Evolutionary conservation across 2,113 vertebrate species (phyloP).

Genomic region (Apteryx mantelli): DNA sequence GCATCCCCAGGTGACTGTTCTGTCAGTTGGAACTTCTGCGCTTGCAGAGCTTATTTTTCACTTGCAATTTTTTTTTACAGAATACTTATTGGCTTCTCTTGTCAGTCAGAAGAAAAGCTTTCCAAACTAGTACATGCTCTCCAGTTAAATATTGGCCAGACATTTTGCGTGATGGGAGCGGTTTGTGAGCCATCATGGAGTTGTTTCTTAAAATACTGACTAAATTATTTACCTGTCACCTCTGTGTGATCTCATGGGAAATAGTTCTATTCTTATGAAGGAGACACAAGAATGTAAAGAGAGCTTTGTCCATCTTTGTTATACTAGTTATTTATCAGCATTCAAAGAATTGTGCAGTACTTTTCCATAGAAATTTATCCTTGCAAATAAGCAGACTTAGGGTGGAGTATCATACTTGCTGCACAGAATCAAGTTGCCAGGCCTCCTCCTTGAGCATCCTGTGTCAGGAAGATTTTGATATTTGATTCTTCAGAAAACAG

Average conservation of each 20-base stretch:
- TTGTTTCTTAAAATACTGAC: background rate
- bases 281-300: background rate
- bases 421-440: background rate
- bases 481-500: background rate
- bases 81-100: background rate
- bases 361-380: background rate
- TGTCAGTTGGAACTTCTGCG: background rate
- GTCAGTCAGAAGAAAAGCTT: background rate
- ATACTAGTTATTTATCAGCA: background rate
- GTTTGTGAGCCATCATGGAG: background rate
- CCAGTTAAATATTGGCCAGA: background rate
- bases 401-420: background rate
- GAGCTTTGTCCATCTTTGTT: background rate
- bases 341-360: background rate
- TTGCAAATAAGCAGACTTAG: background rate
- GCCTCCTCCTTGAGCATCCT: background rate
- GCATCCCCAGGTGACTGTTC: background rate
- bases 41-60: background rate
- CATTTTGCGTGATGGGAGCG: background rate
- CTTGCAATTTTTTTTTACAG: background rate
- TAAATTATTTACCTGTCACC: background rate
- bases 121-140: background rate
- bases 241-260: background rate
- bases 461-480: background rate
- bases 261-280: background rate